These are phyloP conservation scores for Sebastes fasciatus DNA, from an alignment of 2,113 vertebrate species.

Conservation along the genomic window DNA sequence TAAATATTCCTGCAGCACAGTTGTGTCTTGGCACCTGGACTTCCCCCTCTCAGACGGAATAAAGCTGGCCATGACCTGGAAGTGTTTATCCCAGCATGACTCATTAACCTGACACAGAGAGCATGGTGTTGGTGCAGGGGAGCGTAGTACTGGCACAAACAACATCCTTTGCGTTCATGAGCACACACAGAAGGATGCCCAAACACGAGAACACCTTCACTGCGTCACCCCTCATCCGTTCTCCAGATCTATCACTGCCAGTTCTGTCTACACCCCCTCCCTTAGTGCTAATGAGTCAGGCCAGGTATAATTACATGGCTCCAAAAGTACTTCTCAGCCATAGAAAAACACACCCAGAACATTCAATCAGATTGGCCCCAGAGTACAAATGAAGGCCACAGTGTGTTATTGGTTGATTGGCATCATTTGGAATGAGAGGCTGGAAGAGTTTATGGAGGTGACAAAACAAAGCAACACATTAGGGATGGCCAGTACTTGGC, in stretches of 20 bases:
- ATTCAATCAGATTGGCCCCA: slow-evolving; percentile 26
- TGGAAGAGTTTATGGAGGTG: slow-evolving; percentile 41
- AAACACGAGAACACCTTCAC: slow-evolving; percentile 42
- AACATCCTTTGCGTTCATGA: slow-evolving; percentile 47
- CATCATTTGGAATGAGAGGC: slow-evolving; percentile 31
- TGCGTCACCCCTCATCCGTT: slow-evolving; percentile 49
- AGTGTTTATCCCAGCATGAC: slow-evolving; percentile 77
- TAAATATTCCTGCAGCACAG: slow-evolving; percentile 40
- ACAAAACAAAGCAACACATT: slow-evolving; percentile 29
- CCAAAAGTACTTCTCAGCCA: slow-evolving; percentile 43
- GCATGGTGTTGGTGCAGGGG: slow-evolving; percentile 62
- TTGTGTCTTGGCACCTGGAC: slow-evolving; percentile 68
- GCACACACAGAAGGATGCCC: slow-evolving; percentile 47
- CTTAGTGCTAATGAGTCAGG: slow-evolving; percentile 63
- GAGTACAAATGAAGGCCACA: slow-evolving; percentile 60
- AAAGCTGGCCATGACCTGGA: slow-evolving; percentile 72
- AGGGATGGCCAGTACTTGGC: background rate
- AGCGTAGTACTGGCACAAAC: slow-evolving; percentile 70
- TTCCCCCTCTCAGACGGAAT: slow-evolving; percentile 47
- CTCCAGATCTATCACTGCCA: slow-evolving; percentile 76
- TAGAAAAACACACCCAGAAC: slow-evolving; percentile 45
- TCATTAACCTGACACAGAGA: slow-evolving; percentile 79
- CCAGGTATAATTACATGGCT: slow-evolving; percentile 64
- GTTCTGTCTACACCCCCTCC: slow-evolving; percentile 54
- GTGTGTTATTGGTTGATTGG: slow-evolving; percentile 39